phyloP scores from a whole-genome alignment of 2,888 invertebrate species.

The Campopleginae sp. region DNA sequence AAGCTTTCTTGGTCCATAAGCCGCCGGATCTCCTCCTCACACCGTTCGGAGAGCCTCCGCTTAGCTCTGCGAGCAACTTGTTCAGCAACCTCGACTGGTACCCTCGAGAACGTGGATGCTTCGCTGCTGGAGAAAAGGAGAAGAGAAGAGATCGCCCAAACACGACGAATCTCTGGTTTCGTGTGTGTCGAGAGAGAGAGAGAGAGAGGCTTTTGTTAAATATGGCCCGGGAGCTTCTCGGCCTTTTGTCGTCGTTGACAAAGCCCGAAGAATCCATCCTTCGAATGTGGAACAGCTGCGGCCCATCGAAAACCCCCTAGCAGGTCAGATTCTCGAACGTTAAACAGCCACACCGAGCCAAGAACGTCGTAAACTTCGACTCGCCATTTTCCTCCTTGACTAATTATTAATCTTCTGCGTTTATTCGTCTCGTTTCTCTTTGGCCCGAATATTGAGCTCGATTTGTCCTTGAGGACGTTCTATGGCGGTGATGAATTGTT shows the following conservation, averaged over 20 bases:
- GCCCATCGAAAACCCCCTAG: constrained; percentile 80
- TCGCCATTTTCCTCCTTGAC: neutral
- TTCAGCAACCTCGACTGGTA: neutral
- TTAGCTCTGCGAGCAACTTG: constrained; percentile 9
- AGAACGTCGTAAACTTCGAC: neutral
- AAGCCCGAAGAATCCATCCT: constrained; percentile 83
- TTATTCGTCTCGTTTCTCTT: neutral
- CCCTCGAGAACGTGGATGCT: neutral
- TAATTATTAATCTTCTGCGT: neutral
- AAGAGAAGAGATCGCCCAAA: constrained; percentile 27
- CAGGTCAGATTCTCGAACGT: constrained; percentile 67
- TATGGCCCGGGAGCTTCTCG: constrained; percentile 69
- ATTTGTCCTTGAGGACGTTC: too few relatives aligned
- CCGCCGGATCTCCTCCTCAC: neutral
- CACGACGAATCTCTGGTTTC: neutral
- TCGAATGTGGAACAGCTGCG: constrained; percentile 84
- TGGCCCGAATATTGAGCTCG: too few relatives aligned
- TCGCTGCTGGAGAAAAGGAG: constrained; percentile 21
- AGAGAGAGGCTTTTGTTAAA: constrained; percentile 63
- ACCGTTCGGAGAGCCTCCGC: constrained; percentile 17
- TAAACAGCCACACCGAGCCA: neutral
- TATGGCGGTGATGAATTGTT: too few relatives aligned
- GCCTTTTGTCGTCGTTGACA: constrained; percentile 81
- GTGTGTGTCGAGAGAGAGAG: neutral
- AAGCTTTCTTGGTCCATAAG: constrained; percentile 8